Conservation (phyloP, 2,797 vertebrate species). For the Peromyscus attwateri region DNA sequence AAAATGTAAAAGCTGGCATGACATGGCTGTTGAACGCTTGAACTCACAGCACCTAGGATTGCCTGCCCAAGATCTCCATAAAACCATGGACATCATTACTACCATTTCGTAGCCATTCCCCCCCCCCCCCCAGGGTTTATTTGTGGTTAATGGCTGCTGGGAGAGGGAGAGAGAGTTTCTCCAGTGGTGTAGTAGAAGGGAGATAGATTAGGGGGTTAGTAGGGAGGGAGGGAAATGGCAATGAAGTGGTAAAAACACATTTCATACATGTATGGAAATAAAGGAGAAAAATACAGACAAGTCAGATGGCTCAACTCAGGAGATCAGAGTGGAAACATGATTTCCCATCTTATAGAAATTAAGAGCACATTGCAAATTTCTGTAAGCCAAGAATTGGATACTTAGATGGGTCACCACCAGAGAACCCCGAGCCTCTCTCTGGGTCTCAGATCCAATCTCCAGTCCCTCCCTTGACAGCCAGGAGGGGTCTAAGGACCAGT, state of each 20-base stretch:
- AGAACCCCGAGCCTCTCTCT: background rate
- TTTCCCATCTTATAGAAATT: background rate
- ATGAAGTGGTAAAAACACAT: background rate
- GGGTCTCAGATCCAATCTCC: background rate
- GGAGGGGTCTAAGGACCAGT: background rate
- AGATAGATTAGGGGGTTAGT: background rate
- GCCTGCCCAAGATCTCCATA: background rate
- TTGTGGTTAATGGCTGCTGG: background rate
- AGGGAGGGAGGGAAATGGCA: background rate
- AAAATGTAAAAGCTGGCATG: background rate
- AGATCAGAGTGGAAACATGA: background rate
- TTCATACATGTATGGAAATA: background rate
- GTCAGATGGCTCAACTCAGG: background rate
- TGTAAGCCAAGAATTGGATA: background rate
- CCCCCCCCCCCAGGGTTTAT: background rate
- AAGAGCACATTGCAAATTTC: background rate
- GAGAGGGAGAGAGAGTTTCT: background rate
- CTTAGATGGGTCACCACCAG: background rate
- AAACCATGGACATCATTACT: no score
- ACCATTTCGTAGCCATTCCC: no score
- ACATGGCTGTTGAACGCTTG: background rate
- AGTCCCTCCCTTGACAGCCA: background rate
- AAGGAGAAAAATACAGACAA: background rate
- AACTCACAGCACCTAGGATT: background rate
- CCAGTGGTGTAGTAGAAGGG: background rate